Base-by-base conservation (phyloP, 1,140 invertebrate species). In the Drosophila punjabiensis region DNA sequence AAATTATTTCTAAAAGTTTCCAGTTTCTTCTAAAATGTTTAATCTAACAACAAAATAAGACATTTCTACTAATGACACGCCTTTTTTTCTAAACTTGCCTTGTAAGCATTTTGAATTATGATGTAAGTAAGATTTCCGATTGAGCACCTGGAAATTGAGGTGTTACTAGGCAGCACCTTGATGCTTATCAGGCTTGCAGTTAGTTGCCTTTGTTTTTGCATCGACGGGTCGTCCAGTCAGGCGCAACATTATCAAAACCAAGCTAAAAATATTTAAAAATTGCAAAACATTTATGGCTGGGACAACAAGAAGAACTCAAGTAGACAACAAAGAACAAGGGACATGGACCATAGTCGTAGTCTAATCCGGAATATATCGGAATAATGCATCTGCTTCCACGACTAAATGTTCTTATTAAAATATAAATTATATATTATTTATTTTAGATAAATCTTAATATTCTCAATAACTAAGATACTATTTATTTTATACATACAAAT, bases 221-320 rank as follows among this genome's bases (percentile, higher is more conserved):
- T 37, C n/a, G n/a, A n/a, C n/a, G 11, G 47, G 55, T 53, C 68
- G 11, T n/a, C 7, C 30, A 18, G 24, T 33, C 65, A 18, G 61
- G 37, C 59, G 60, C 69, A 76, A 53, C 48, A 35, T 77, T 77
- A 77, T 77, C 75, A 77, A 24, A 37, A 35, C 8, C 33, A 32
- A 33, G 63, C 75, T 77, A 77, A 68, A 77, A 77, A 77, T 77
- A 77, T 55, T 45, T 7, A 2, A 28, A 41, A 47, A 76, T 67
- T 67, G 39, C 47, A 77, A 77, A 77, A 71, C 64, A 71, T 65
- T 6, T 30, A n/a, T 14, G 28, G 62, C 16, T 76, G 35, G 24
- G 30, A 68, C 55, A 66, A 60, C 24, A 59, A 76, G 41, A 52
- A 24, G 14, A 56, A 47, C 30, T 20, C 11, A 4, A 5, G 37